These are phyloP conservation scores for Chromis chromis DNA, from an alignment of 2,797 vertebrate genomes.

Conservation along the genomic window DNA sequence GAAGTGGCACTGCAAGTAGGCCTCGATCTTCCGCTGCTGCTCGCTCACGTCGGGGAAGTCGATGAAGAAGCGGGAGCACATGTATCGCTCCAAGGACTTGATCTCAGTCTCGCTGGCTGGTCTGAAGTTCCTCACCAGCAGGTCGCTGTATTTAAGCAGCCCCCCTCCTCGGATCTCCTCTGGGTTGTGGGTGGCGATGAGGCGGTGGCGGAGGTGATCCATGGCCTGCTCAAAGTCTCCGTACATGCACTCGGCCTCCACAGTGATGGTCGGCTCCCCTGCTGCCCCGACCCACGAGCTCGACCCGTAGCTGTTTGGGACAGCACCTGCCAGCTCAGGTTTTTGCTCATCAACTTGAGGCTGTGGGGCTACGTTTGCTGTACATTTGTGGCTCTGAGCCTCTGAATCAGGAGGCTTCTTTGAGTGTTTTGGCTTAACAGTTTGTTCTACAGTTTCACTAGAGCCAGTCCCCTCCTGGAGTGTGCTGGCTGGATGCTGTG, in stretches of 20 bases:
- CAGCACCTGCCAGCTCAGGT: background rate
- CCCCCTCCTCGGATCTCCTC: conserved; percentile 98
- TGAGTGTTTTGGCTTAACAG: conserved; percentile 66
- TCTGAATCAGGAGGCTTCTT: conserved; percentile 74
- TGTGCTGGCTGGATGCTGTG: background rate
- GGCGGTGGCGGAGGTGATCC: conserved; percentile 89
- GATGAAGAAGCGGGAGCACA: conserved; percentile 99
- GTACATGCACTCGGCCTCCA: conserved; percentile 96
- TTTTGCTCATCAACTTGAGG: conserved; percentile 27
- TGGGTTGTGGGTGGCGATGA: conserved; percentile 94
- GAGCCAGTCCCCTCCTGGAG: conserved; percentile 25
- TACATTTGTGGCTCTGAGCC: conserved; percentile 8
- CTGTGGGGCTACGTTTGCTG: background rate
- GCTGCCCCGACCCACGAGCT: conserved; percentile 36
- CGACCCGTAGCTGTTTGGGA: conserved; percentile 7
- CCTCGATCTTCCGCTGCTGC: conserved; percentile 95
- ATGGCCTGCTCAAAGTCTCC: conserved; percentile 94
- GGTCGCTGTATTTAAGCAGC: conserved; percentile 95
- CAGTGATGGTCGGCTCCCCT: conserved; percentile 72
- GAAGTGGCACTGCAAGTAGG: conserved; percentile 94
- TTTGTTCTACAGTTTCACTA: conserved; percentile 44
- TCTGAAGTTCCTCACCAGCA: conserved; percentile 93
- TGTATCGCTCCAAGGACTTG: conserved; percentile 95
- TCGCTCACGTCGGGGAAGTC: conserved; percentile 95
- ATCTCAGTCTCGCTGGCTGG: conserved; percentile 92